Evolutionary conservation across 2,888 invertebrate species (phyloP), one percentile per base, ranked within the genome.

Genomic region (Camptogramma bilineatum): DNA sequence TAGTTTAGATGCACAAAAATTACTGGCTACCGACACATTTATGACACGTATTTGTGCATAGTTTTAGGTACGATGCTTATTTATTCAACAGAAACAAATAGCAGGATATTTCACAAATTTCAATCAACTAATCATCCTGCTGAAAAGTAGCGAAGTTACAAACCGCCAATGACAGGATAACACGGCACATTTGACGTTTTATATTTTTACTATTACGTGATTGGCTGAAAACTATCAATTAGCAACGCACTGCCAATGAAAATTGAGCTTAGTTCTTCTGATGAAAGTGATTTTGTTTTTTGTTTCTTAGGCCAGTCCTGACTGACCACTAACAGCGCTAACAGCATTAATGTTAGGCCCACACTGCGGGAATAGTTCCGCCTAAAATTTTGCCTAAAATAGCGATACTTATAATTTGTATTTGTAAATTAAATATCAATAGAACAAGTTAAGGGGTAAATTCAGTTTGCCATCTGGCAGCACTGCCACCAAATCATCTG

Each of bases 91-190:
- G 34, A 39, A 51, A 54, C 31, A 74, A 70, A 56, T 70, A 61
- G 7, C 42, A 52, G 56, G 67, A 69, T 66, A 70, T 64, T 73
- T 68, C 62, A 65, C 31, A 70, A 70, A 68, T 62, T 73, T 69
- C 51, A 62, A 31, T 69, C 75, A 71, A 18, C 73, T 73, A 71
- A 71, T 77, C 77, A 80, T 78, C 74, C 57, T 75, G 50, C 51
- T 60, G 34, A 69, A 67, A 71, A 73, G 75, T 71, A 79, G 54
- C 39, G 73, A 73, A 64, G 42, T 47, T 13, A 50, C 34, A 44
- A 77, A 75, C 79, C 76, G 84, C 90, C 90, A 90, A 90, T 90
- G 89, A 90, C 88, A 88, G 85, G 62, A 76, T 72, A 83, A 86
- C 90, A 90, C 90, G 90, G 84, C 73, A 68, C 68, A 64, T 68